phyloP scores from a whole-genome alignment of 2,797 vertebrate species.

The Amphiprion clarkii region DNA sequence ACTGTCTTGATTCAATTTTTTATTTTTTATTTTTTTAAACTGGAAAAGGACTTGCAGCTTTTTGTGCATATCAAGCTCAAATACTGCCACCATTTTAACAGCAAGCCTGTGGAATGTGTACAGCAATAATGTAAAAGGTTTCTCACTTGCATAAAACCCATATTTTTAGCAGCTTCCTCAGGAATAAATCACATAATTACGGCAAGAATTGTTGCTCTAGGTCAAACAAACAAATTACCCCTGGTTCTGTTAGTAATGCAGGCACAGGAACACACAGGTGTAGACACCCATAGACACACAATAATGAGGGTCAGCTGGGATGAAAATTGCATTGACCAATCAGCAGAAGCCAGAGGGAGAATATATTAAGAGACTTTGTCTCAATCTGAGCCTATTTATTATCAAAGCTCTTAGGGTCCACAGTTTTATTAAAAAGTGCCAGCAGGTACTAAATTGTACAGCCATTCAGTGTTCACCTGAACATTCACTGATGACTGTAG shows the following conservation, averaged over 20 bases:
- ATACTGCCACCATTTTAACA: slow-evolving; percentile 11
- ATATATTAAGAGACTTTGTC: slow-evolving; percentile 39
- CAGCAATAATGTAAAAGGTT: slow-evolving; percentile 30
- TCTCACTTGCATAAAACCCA: slow-evolving; percentile 40
- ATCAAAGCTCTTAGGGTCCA: slow-evolving; percentile 22
- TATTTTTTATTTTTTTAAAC: no score
- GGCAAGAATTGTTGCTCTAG: slow-evolving; percentile 38
- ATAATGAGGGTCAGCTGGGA: slow-evolving; percentile 11
- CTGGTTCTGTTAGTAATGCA: slow-evolving; percentile 37
- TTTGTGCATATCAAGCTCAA: slow-evolving; percentile 30
- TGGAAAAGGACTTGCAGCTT: slow-evolving; percentile 23
- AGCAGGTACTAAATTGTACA: slow-evolving; percentile 26
- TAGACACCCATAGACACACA: slow-evolving; percentile 15
- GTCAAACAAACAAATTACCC: slow-evolving; percentile 54
- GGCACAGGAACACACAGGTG: slow-evolving; percentile 6
- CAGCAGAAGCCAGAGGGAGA: slow-evolving; percentile 26
- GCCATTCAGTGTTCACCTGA: slow-evolving; percentile 33
- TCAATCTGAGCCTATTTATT: slow-evolving; percentile 42
- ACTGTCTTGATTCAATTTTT: not conserved
- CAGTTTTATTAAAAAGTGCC: slow-evolving; percentile 47
- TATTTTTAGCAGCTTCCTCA: slow-evolving; percentile 25
- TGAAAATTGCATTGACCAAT: slow-evolving; percentile 26
- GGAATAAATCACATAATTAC: slow-evolving; percentile 45
- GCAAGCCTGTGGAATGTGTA: slow-evolving; percentile 8
- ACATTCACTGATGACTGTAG: slow-evolving; percentile 24